phyloP scores from a whole-genome alignment of 2,888 invertebrate genomes.

The Phania funesta region DNA sequence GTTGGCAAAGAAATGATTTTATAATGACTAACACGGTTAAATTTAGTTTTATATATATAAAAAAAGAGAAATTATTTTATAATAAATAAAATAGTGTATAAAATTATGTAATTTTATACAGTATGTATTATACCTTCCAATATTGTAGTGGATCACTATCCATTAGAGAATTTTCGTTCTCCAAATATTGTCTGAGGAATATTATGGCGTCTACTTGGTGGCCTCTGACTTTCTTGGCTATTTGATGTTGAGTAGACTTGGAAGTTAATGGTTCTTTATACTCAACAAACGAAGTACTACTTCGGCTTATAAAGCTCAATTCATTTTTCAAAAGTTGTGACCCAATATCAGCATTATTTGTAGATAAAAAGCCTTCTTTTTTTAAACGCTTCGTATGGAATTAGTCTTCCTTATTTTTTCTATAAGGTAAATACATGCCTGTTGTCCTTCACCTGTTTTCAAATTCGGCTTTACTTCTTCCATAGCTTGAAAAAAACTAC shows the following conservation, averaged over 20 bases:
- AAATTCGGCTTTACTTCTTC: neutral
- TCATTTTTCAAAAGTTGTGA: conserved; percentile 14
- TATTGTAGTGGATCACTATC: conserved; percentile 12
- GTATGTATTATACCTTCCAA: conserved; percentile 28
- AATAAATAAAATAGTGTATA: too few relatives aligned
- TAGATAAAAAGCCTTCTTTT: neutral
- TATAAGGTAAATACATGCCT: neutral
- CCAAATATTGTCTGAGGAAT: conserved; percentile 20
- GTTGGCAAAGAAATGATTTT: too few relatives aligned
- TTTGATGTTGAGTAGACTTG: neutral
- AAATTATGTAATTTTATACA: too few relatives aligned
- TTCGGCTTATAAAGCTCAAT: conserved; percentile 3
- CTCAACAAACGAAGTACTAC: neutral
- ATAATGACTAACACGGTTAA: too few relatives aligned
- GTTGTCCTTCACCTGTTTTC: conserved; percentile 1
- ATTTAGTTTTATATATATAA: too few relatives aligned
- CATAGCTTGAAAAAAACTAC: conserved; percentile 20
- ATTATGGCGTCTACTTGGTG: conserved; percentile 27
- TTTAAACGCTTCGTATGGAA: neutral
- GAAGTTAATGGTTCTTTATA: conserved; percentile 11
- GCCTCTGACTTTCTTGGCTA: conserved; percentile 11
- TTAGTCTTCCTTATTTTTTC: conserved; percentile 15
- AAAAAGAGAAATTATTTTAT: too few relatives aligned
- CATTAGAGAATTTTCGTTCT: conserved; percentile 5
- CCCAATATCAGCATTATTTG: conserved; percentile 12